Evolutionary conservation across 2,113 vertebrate genomes (phyloP).

Genomic region (Actenoides lindsayi): DNA sequence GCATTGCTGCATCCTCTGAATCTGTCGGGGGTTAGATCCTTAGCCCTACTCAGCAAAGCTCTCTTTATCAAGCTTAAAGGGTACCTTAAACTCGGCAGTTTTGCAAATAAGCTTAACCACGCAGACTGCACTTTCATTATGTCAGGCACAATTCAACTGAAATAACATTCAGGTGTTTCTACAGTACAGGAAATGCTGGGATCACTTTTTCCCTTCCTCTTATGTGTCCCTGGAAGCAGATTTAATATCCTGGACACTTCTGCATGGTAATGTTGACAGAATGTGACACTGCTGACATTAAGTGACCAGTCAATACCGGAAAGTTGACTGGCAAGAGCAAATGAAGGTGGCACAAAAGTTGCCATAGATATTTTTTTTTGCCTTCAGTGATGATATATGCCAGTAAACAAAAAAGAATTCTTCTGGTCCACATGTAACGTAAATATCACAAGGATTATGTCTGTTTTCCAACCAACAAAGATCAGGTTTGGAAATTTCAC

Average conservation of each 20-base stretch:
- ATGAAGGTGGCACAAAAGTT: neutral
- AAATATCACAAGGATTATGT: neutral
- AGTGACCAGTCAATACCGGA: neutral
- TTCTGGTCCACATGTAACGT: neutral
- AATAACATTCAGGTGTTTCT: neutral
- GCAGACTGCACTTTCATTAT: neutral
- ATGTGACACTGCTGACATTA: neutral
- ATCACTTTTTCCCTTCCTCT: constrained; percentile 33
- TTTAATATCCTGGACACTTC: neutral
- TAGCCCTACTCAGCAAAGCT: neutral
- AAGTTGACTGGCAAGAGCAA: neutral
- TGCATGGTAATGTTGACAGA: neutral
- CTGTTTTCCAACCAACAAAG: neutral
- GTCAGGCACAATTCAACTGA: neutral
- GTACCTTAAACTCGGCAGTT: neutral
- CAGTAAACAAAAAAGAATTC: neutral
- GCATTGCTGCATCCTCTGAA: neutral
- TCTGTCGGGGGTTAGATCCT: neutral
- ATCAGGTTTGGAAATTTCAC: neutral
- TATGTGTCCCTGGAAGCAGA: neutral
- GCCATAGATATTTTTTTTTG: neutral
- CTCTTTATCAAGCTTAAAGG: neutral
- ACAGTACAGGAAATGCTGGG: neutral
- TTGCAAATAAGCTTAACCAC: neutral
- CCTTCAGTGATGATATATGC: neutral